Base-by-base conservation (phyloP, 2,797 vertebrate species). In the Sebastes taczanowskii region DNA sequence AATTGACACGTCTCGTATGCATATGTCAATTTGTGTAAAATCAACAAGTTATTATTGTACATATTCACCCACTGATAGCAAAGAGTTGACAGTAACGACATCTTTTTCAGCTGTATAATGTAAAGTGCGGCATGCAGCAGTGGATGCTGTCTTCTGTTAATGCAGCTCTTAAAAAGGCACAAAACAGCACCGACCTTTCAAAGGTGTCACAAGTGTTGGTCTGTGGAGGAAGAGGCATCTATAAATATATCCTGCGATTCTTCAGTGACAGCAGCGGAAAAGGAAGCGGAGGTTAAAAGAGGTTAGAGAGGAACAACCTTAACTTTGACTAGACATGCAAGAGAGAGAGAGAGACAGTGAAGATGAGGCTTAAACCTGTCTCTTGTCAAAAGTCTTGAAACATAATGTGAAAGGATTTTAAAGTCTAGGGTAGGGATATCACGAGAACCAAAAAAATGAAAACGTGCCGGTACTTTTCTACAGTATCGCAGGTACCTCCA, bases 161-260 rank as follows among this genome's bases (percentile, higher is more conserved):
- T 62, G 72, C 53, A 34, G 34, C 66, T 64, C 72, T 89, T 77
- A 81, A 64, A 64, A 64, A 88, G 68, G 63, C 30, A 7, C 60
- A 11, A 59, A 89, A 83, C 73, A 61, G 77, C 60, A 22, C 4
- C 1, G 1, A 65, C 66, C 77, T 70, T 70, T 78, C 65, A 71
- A 74, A 86, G 73, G 68, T 88, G 80, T 73, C 86, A 74, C 60
- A 82, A 55, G 84, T 81, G 86, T 82, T 89, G 83, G 84, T 81
- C 81, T 65, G 72, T n/a, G 68, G 77, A 89, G 89, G 87, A 93
- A 90, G 76, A 89, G 35, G 61, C 77, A 63, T 64, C 74, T 85
- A 84, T 91, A 90, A 91, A 93, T 87, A 88, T 83, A 80, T 90
- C 81, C 85, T 84, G 86, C 74, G 81, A 79, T 82, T 70, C 71